Evolutionary conservation across 2,888 invertebrate species (phyloP).

Genomic region (Elmis aenea): DNA sequence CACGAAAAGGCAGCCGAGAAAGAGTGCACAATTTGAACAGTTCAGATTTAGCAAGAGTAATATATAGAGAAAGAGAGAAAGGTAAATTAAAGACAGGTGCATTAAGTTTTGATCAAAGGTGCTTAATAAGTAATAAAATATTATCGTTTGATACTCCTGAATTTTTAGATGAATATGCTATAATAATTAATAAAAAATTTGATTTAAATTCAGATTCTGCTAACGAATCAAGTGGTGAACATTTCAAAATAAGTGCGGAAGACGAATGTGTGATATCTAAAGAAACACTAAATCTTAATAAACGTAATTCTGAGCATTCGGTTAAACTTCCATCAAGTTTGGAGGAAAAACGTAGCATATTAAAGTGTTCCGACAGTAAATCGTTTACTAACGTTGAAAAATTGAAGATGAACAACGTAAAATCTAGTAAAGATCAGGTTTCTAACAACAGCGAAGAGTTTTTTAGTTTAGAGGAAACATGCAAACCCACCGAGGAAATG

Average conservation of each 20-base stretch:
- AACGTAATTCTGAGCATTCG: conserved; percentile 42
- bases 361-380: conserved; percentile 38
- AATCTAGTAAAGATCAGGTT: background rate
- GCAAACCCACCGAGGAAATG: conserved; percentile 8
- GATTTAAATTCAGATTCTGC: conserved; percentile 25
- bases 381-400: conserved; percentile 30
- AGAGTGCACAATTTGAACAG: conserved; percentile 47
- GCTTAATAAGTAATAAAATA: conserved; percentile 34
- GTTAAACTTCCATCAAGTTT: conserved; percentile 32
- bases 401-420: conserved; percentile 28
- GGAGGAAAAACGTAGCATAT: conserved; percentile 41
- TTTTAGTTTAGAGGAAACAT: conserved; percentile 3
- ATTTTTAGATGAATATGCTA: conserved; percentile 42
- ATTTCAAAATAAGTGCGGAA: conserved; percentile 14
- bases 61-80: too few species aligned
- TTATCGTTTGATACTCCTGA: conserved; percentile 44
- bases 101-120: conserved; percentile 41
- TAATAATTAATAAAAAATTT: conserved; percentile 37
- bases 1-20: conserved; percentile 63
- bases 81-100: conserved; percentile 45
- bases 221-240: conserved; percentile 21
- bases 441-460: conserved; percentile 7
- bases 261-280: conserved; percentile 39
- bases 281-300: conserved; percentile 42
- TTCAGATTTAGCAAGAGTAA: conserved; percentile 48